These are phyloP conservation scores for Hypsibius dujardini DNA, from an alignment of 1,140 invertebrate genomes.

Conservation along the genomic window DNA sequence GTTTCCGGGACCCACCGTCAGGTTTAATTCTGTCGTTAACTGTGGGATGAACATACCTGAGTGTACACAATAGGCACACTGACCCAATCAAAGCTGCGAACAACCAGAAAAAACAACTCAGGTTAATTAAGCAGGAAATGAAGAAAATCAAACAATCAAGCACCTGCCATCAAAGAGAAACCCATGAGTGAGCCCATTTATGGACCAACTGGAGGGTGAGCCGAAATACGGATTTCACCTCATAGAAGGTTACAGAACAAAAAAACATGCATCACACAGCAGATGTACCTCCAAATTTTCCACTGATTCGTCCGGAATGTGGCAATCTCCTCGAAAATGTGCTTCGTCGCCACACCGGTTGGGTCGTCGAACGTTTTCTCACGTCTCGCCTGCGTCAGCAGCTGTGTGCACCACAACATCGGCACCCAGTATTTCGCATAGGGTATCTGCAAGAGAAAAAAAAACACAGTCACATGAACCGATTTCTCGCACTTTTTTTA, in stretches of 20 bases:
- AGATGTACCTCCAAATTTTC: slow-evolving; percentile 11
- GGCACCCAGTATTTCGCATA: slow-evolving; percentile 84
- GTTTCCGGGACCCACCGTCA: too few relatives aligned
- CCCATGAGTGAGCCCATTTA: too few relatives aligned
- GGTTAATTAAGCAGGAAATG: too few relatives aligned
- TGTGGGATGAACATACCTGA: slow-evolving; percentile 38
- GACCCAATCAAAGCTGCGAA: slow-evolving; percentile 40
- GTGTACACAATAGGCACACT: slow-evolving; percentile 43
- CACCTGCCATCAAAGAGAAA: too few relatives aligned
- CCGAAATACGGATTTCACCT: too few relatives aligned
- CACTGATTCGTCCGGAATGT: slow-evolving; percentile 13
- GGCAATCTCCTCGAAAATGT: not conserved
- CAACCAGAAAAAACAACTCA: not conserved
- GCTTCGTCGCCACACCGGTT: not conserved
- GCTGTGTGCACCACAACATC: slow-evolving; percentile 70
- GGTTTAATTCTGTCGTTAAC: too few relatives aligned
- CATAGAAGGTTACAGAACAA: not conserved
- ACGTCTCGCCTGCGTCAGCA: slow-evolving; percentile 52
- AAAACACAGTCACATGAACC: too few relatives aligned
- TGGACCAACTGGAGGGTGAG: too few relatives aligned
- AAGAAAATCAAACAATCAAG: too few relatives aligned
- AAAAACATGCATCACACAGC: not conserved
- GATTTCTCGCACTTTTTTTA: too few relatives aligned
- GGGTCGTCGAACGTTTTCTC: slow-evolving; percentile 7
- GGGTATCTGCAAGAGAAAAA: slow-evolving; percentile 44